Evolutionary conservation across 2,888 invertebrate genomes (phyloP).

Genomic region (Pediacus dermestoides): DNA sequence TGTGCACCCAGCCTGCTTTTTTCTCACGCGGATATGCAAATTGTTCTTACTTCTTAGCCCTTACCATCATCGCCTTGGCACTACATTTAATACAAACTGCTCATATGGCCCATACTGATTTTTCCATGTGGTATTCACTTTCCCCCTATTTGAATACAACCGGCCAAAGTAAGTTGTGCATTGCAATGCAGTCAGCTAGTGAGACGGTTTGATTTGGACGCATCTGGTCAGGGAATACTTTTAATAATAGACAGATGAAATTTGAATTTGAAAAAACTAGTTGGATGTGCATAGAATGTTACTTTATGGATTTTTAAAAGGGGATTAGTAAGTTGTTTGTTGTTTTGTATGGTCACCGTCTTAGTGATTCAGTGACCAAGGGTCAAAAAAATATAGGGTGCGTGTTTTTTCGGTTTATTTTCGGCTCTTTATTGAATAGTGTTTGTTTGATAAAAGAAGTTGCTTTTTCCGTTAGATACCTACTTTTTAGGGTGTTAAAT

Average conservation of each 20-base stretch:
- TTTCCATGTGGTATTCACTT: conserved; percentile 3
- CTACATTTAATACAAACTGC: too few species aligned
- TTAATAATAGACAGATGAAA: conserved; percentile 7
- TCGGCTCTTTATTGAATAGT: background rate
- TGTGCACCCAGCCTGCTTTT: conserved; percentile 38
- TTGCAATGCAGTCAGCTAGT: background rate
- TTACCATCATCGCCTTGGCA: conserved; percentile 4
- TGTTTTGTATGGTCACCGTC: background rate
- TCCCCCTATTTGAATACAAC: conserved; percentile 6
- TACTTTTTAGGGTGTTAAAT: conserved; percentile 7
- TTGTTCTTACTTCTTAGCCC: conserved; percentile 12
- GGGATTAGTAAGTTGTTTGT: background rate
- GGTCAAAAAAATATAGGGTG: conserved; percentile 7
- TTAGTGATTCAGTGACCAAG: background rate
- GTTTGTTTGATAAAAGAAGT: conserved; percentile 1
- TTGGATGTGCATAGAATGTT: background rate
- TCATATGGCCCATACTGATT: background rate
- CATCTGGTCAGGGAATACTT: conserved; percentile 4
- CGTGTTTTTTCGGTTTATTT: background rate
- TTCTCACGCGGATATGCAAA: conserved; percentile 45
- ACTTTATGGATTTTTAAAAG: background rate
- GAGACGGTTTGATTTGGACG: background rate
- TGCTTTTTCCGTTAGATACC: conserved; percentile 5
- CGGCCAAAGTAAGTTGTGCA: conserved; percentile 1
- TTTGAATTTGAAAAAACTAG: conserved; percentile 7